Evolutionary conservation across 2,888 invertebrate species (phyloP).

Genomic region (Eristalis arbustorum): DNA sequence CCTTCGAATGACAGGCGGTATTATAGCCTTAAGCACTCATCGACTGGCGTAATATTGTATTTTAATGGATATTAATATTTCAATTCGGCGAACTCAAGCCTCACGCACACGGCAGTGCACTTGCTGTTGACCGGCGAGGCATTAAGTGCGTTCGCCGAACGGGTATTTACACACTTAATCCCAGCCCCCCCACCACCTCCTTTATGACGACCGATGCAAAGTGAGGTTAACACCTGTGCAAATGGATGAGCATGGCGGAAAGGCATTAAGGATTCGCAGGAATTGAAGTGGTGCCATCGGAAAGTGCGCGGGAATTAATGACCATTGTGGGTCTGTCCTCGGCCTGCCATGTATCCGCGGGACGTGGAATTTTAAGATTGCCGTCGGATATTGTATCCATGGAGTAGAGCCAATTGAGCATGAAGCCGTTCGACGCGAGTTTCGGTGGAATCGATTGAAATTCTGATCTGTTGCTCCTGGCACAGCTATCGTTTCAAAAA

Average conservation of each 20-base stretch:
- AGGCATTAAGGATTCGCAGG: background rate
- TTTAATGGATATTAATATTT: background rate
- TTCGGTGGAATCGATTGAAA: too few species aligned
- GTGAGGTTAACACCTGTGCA: background rate
- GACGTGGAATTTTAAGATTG: too few species aligned
- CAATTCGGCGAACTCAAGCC: background rate
- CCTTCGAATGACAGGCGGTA: background rate
- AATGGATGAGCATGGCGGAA: background rate
- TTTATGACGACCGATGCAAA: background rate
- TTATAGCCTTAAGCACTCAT: background rate
- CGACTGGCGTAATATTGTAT: background rate
- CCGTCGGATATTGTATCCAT: too few species aligned
- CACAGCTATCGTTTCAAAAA: too few species aligned
- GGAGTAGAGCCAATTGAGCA: too few species aligned
- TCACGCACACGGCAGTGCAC: background rate
- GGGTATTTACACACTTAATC: background rate
- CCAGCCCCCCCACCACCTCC: too few species aligned
- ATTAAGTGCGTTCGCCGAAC: background rate
- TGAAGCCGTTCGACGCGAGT: too few species aligned
- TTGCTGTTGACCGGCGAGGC: background rate
- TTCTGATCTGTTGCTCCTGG: too few species aligned
- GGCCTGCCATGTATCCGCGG: too few species aligned
- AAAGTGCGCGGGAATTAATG: background rate
- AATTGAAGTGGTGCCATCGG: background rate
- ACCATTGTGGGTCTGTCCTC: background rate